Conservation (phyloP, 2,888 invertebrate species). For the Anoplius nigerrimus region DNA sequence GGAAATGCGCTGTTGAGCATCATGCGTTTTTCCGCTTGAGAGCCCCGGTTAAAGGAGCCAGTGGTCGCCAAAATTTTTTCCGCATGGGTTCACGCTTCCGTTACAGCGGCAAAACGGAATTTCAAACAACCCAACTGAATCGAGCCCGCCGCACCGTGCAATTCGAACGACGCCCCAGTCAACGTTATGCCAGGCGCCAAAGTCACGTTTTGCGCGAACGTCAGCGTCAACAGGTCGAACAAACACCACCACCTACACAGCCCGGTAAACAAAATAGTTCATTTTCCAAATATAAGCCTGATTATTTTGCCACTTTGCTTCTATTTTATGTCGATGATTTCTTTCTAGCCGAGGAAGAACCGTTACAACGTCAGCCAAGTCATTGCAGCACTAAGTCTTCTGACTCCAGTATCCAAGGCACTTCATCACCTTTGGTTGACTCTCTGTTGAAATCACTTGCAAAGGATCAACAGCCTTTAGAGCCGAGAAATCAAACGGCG, state of each 20-base stretch:
- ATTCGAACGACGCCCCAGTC: constrained; percentile 97
- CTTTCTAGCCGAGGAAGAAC: constrained; percentile 65
- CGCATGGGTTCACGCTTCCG: constrained; percentile 98
- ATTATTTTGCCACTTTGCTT: background rate
- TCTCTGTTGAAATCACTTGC: constrained; percentile 86
- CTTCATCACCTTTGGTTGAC: constrained; percentile 79
- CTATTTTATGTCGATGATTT: background rate
- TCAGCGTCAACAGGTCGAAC: constrained; percentile 79
- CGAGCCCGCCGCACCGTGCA: constrained; percentile 94
- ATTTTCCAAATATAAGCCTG: constrained; percentile 34
- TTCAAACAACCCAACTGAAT: constrained; percentile 95
- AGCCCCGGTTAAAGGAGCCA: constrained; percentile 91
- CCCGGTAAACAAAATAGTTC: constrained; percentile 62
- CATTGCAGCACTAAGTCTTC: constrained; percentile 73
- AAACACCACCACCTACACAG: constrained; percentile 51
- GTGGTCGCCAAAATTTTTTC: constrained; percentile 96
- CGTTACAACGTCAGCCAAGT: constrained; percentile 68
- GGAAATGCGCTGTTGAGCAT: constrained; percentile 99
- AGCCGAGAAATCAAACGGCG: constrained; percentile 79
- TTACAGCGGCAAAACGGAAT: constrained; percentile 97
- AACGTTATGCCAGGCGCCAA: constrained; percentile 94
- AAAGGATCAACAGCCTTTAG: constrained; percentile 81
- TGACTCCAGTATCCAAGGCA: constrained; percentile 73
- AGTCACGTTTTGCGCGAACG: constrained; percentile 90
- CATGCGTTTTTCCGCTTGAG: constrained; percentile 98